Evolutionary conservation across 1,140 invertebrate species (phyloP), one percentile per base, ranked within the genome.

Genomic region (Drosophila pseudoananassae): DNA sequence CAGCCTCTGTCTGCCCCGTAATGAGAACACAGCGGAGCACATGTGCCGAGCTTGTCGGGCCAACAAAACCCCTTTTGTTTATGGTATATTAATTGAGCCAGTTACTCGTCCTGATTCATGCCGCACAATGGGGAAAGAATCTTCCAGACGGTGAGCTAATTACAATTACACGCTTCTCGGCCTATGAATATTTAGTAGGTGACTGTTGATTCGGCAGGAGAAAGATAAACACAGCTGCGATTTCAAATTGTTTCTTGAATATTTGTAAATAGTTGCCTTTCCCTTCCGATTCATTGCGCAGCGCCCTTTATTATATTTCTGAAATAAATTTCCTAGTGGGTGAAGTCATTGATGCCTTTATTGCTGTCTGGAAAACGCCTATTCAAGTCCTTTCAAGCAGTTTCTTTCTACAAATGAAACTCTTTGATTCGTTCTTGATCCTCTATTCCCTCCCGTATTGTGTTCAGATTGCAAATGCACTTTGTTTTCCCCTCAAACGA

Each of bases 401-500:
- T n/a, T 14, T 20, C 27, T 8, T 33, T 31, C 38, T 12, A 6
- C 20, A 25, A 20, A 10, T 4, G 8, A 43, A 27, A 25, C 40
- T 27, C 1, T 31, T 4, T 31, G 33, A 36, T 36, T 36, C 33
- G 9, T 36, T 1, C 12, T 4, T 52, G n/a, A 55, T 68, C 38
- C 54, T 29, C 38, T 53, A 29, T 70, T 50, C 43, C 9, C 46
- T 27, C 45, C 60, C 15, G 20, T 25, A 23, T 43, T 58, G 50
- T 55, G 57, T 71, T 81, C 46, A 38, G 54, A 68, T 69, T 68
- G 38, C 45, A 64, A 71, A 65, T 81, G 71, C 77, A 80, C 77
- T 76, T 80, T 74, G 49, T 59, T 55, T 47, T 40, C 27, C 46
- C 25, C 31, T 31, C 64, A 12, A 46, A 57, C 14, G 50, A 47